Conservation (phyloP, 2,888 invertebrate genomes). For the Drosophila suboccidentalis region DNA sequence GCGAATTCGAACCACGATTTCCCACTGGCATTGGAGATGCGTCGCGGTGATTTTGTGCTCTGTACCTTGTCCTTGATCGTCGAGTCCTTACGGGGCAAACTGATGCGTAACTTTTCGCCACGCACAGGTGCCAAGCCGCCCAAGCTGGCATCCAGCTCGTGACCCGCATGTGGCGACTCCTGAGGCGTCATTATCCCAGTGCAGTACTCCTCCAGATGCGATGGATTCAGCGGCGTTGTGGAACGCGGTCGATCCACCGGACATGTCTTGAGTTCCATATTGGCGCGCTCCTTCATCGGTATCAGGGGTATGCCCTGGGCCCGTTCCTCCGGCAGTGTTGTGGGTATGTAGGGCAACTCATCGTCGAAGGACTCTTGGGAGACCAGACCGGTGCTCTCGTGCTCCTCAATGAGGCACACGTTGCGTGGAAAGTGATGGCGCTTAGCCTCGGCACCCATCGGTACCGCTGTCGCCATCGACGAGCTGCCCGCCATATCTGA, state of each 20-base stretch:
- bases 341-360: constrained; percentile 95
- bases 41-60: constrained; percentile 87
- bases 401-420: constrained; percentile 87
- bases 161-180: constrained; percentile 41
- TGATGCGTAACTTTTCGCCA: constrained; percentile 90
- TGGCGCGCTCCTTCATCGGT: constrained; percentile 90
- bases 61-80: constrained; percentile 81
- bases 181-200: constrained; percentile 83
- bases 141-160: constrained; percentile 41
- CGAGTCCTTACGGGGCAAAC: constrained; percentile 88
- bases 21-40: constrained; percentile 86
- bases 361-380: constrained; percentile 94
- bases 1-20: constrained; percentile 89
- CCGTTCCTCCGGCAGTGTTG: constrained; percentile 94
- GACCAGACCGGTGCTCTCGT: constrained; percentile 92
- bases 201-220: constrained; percentile 90
- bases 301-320: constrained; percentile 93
- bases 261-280: constrained; percentile 88
- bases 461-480: constrained; percentile 71
- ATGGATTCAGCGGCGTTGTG: constrained; percentile 90
- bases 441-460: constrained; percentile 75
- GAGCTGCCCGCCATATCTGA: constrained; percentile 86
- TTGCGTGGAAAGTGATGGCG: constrained; percentile 87
- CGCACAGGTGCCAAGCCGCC: constrained; percentile 62
- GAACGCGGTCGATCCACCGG: constrained; percentile 91